Percentiles rank a stretch among this genome's conserved stretches.
Evolutionary conservation across 1,140 invertebrate species (phyloP).

Genomic region (Scaptodrosophila lebanonensis): DNA sequence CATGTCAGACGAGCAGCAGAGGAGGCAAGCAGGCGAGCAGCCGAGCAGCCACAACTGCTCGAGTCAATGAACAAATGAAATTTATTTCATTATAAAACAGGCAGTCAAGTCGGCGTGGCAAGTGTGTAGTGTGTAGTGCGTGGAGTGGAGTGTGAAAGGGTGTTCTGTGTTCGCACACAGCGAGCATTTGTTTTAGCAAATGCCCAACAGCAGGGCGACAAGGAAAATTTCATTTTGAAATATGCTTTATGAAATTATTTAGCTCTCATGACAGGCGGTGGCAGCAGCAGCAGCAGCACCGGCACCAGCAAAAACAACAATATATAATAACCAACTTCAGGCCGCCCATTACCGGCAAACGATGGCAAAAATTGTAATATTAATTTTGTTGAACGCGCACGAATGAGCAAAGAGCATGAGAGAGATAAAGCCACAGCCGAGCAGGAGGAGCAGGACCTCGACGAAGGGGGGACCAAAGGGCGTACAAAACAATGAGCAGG

Average conservation of each 20-base stretch:
- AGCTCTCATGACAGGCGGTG: constrained; percentile 58
- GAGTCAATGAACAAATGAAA: constrained; percentile 73
- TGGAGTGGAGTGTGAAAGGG: too few species aligned
- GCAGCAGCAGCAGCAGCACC: constrained; percentile 5
- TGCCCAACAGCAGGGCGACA: constrained; percentile 37
- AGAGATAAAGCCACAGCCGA: neutral
- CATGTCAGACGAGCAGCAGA: too few species aligned
- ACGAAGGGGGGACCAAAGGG: constrained; percentile 11
- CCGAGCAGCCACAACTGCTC: too few species aligned
- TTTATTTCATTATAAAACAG: constrained; percentile 70
- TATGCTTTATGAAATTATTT: constrained; percentile 73
- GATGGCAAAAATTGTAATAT: constrained; percentile 68
- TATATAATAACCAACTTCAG: constrained; percentile 14
- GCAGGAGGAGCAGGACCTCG: neutral
- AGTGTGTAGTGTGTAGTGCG: too few species aligned
- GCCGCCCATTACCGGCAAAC: constrained; percentile 17
- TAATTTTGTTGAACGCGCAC: constrained; percentile 57
- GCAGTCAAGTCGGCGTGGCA: too few species aligned
- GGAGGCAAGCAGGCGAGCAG: too few species aligned
- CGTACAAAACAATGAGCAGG: constrained; percentile 59
- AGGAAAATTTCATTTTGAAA: constrained; percentile 75
- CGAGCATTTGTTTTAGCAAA: constrained; percentile 66
- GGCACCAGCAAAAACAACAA: constrained; percentile 3
- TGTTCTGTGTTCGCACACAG: constrained; percentile 27
- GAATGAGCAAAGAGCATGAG: neutral